Percentiles rank a stretch among this genome's conserved stretches.
phyloP scores from a whole-genome alignment of 2,888 invertebrate genomes.

The Leptinotarsa peninsularis region DNA sequence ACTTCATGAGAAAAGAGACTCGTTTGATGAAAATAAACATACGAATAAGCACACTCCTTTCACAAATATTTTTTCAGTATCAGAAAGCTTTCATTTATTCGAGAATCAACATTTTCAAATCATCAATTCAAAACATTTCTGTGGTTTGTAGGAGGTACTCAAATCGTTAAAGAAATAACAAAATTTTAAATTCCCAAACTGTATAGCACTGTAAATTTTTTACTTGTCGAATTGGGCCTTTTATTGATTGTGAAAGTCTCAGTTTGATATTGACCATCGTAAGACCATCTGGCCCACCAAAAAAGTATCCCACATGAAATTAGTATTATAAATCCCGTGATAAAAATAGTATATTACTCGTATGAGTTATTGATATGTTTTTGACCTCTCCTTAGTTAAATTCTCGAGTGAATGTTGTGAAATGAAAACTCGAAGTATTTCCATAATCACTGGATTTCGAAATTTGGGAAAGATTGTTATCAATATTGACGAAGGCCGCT shows the following conservation, averaged over 20 bases:
- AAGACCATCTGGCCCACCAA: background rate
- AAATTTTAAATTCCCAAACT: no score
- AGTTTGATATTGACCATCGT: background rate
- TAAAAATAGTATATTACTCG: background rate
- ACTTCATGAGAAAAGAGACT: no score
- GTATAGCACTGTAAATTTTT: background rate
- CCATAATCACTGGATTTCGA: background rate
- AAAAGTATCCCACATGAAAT: background rate
- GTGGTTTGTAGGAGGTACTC: no score
- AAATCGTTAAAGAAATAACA: no score
- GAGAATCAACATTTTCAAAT: no score
- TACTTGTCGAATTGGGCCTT: background rate
- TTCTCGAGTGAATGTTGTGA: slow-evolving; percentile 1
- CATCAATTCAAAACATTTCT: no score
- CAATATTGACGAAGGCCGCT: background rate
- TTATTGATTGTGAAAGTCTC: background rate
- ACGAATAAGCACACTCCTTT: no score
- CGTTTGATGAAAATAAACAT: no score
- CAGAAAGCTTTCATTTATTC: no score
- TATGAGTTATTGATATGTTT: background rate
- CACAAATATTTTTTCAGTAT: no score
- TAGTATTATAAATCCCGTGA: background rate
- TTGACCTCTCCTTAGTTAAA: background rate
- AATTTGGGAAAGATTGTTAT: background rate
- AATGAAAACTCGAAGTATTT: background rate